Evolutionary conservation across 2,113 vertebrate species (phyloP).

Genomic region (Ciconia stormi): DNA sequence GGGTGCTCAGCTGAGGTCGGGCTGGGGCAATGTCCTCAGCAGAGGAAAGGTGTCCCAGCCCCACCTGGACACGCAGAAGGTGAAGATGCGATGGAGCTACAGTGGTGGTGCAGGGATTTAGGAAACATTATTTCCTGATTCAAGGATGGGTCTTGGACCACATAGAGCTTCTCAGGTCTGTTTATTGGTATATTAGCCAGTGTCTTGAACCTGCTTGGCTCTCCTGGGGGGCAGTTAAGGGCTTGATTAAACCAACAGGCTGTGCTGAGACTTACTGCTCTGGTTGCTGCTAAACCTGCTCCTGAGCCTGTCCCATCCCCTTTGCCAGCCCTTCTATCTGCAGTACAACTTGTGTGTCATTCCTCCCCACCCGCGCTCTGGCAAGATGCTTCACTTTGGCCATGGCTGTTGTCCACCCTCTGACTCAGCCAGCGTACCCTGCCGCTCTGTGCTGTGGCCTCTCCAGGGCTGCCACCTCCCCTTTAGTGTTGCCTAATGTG

Average conservation of each 20-base stretch:
- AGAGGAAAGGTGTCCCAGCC: neutral
- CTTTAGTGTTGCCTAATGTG: neutral
- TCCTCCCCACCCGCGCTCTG: neutral
- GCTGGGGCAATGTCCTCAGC: neutral
- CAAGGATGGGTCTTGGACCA: neutral
- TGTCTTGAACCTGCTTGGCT: neutral
- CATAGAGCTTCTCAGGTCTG: neutral
- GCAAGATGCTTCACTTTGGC: accelerated
- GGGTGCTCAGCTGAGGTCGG: too few species aligned
- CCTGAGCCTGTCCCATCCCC: neutral
- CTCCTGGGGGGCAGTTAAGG: neutral
- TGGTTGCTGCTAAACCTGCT: neutral
- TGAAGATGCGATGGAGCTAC: neutral
- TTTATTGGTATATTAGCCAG: neutral
- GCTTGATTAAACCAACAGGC: neutral
- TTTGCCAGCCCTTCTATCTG: neutral
- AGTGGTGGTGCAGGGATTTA: neutral
- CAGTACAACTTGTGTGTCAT: accelerated
- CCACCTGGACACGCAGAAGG: neutral
- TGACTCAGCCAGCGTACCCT: neutral
- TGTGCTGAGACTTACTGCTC: neutral
- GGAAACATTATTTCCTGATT: neutral
- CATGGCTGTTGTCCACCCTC: neutral
- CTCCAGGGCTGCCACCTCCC: neutral
- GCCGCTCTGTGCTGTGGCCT: neutral